Percentiles rank a stretch among this genome's conserved stretches.
These are phyloP conservation scores for Chloroceryle amazona DNA, from an alignment of 2,797 vertebrate species.

Conservation along the genomic window DNA sequence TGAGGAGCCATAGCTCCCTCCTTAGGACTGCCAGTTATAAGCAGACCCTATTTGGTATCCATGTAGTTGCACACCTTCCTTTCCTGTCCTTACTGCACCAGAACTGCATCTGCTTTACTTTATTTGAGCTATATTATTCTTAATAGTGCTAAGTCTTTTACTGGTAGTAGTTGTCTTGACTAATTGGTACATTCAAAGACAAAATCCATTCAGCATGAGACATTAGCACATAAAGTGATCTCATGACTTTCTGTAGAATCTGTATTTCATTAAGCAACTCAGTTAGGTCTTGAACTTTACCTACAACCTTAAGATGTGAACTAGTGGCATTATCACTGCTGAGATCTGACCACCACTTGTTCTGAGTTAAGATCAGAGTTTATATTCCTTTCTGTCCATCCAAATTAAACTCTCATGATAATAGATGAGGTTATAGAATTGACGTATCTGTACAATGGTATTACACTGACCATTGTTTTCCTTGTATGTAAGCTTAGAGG, in stretches of 20 bases:
- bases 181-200: neutral
- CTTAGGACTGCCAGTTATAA: neutral
- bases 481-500: neutral
- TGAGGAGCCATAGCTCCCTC: neutral
- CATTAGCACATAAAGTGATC: neutral
- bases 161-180: neutral
- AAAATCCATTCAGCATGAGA: neutral
- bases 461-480: neutral
- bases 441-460: accelerated
- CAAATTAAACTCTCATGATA: neutral
- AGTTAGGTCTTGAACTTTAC: neutral
- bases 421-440: neutral
- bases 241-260: neutral
- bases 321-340: neutral
- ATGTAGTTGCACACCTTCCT: neutral
- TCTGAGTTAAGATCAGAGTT: neutral
- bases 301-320: neutral
- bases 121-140: neutral
- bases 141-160: neutral
- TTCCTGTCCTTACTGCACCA: neutral
- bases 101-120: neutral
- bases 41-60: neutral
- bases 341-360: neutral
- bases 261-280: neutral
- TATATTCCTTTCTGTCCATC: neutral